These are phyloP conservation scores for Etheostoma perlongum DNA, from an alignment of 2,797 vertebrate genomes.

Conservation along the genomic window DNA sequence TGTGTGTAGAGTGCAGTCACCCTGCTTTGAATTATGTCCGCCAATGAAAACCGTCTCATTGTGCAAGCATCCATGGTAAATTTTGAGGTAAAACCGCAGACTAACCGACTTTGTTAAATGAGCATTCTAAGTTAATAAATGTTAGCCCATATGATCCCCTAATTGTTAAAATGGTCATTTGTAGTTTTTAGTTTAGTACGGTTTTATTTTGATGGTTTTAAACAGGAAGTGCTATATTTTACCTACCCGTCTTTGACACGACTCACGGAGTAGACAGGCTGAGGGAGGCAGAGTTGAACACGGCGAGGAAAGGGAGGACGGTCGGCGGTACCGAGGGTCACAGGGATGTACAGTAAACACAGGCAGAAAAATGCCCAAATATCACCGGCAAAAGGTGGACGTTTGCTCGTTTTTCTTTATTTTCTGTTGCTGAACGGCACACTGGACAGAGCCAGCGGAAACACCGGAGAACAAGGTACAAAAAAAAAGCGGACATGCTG, in stretches of 20 bases:
- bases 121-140: neutral
- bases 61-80: no score
- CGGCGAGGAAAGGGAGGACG: constrained; percentile 70
- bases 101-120: no score
- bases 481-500: constrained; percentile 9
- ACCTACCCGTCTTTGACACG: neutral
- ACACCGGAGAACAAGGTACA: constrained; percentile 70
- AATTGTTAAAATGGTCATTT: neutral
- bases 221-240: constrained; percentile 12
- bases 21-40: neutral
- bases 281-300: constrained; percentile 61
- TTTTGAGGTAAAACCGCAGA: neutral
- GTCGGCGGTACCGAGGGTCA: constrained; percentile 71
- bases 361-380: constrained; percentile 82
- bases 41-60: neutral
- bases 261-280: neutral
- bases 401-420: constrained; percentile 59
- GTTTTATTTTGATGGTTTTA: constrained; percentile 49
- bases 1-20: no score
- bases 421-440: constrained; percentile 70
- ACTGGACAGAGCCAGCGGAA: constrained; percentile 61
- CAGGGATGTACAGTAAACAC: constrained; percentile 87
- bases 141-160: no score
- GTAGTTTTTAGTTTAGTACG: rapidly evolving
- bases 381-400: constrained; percentile 67